Conservation (phyloP, 2,797 vertebrate species). For the Alectoris magna region DNA sequence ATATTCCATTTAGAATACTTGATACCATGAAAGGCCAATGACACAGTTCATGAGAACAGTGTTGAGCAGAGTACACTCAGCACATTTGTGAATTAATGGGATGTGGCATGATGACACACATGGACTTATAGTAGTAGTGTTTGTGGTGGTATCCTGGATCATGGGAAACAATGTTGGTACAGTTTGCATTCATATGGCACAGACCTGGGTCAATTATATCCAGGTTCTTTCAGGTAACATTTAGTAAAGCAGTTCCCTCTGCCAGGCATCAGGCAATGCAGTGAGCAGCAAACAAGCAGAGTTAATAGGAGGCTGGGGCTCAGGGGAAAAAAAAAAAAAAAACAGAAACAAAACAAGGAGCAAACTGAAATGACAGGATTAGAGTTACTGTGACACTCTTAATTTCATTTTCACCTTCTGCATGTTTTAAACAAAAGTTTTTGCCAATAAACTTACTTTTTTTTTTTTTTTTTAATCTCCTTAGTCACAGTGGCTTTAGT, state of each 20-base stretch:
- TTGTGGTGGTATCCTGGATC: neutral
- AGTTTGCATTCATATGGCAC: neutral
- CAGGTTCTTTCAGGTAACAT: neutral
- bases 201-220: neutral
- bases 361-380: neutral
- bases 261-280: neutral
- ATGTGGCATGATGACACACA: fast-evolving
- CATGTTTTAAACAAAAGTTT: neutral
- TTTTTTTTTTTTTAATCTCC: neutral
- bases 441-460: neutral
- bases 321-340: neutral
- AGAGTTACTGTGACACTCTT: neutral
- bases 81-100: neutral
- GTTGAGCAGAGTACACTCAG: neutral
- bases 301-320: neutral
- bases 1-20: neutral
- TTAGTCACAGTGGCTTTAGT: neutral
- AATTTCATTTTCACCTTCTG: neutral
- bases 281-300: neutral
- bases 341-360: neutral
- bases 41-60: neutral
- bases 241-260: neutral
- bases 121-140: no score
- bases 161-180: neutral
- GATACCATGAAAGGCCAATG: fast-evolving